Conservation (phyloP, 2,888 invertebrate genomes). For the Hydropsyche betteni region DNA sequence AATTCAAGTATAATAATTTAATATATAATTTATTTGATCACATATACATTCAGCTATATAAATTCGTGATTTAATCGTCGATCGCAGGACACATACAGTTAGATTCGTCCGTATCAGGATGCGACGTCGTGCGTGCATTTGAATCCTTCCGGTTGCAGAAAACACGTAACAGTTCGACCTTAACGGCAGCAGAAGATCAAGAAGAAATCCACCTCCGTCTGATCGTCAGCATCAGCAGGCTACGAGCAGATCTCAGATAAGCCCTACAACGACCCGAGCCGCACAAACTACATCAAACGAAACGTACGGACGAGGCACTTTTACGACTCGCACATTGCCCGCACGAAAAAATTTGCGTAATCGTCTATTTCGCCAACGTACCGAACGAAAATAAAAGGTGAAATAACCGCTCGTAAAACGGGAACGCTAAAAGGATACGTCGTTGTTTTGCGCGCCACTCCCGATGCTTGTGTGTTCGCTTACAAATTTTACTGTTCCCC, state of each 20-base stretch:
- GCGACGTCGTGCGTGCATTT: constrained; percentile 2
- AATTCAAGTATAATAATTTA: too few relatives aligned
- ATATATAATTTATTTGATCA: too few relatives aligned
- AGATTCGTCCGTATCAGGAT: background rate
- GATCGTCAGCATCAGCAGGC: constrained; percentile 5
- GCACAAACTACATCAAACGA: background rate
- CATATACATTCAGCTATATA: too few relatives aligned
- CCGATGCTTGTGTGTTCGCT: constrained; percentile 36
- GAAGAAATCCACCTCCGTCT: background rate
- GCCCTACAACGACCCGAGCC: constrained; percentile 19
- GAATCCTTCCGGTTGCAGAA: constrained; percentile 21
- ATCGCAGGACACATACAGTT: background rate
- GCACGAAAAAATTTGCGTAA: constrained; percentile 27
- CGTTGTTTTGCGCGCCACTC: background rate
- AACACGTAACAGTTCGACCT: constrained; percentile 16
- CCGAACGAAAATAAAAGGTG: constrained; percentile 13
- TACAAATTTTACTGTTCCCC: constrained; percentile 36
- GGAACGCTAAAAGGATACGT: too few relatives aligned
- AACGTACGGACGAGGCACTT: background rate
- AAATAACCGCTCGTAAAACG: constrained; percentile 20
- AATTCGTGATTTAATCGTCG: too few relatives aligned
- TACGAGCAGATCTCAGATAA: constrained; percentile 18
- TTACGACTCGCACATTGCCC: constrained; percentile 17
- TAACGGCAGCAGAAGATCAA: background rate
- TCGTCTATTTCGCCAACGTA: constrained; percentile 14